Evolutionary conservation across 2,888 invertebrate species (phyloP).

Genomic region (Slavum lentiscoides): DNA sequence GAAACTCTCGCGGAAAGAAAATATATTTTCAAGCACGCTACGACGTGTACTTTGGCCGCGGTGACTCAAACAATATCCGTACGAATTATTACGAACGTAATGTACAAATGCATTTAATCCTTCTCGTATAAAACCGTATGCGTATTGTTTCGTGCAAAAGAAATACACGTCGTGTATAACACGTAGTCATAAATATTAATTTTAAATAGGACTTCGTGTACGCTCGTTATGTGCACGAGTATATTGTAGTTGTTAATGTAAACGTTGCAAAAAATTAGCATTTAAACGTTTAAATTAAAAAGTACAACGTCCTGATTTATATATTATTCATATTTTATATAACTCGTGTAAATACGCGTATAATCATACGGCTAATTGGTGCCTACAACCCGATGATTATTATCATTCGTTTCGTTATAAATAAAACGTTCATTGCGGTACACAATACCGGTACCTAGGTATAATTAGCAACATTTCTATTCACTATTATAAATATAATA

Average conservation of each 20-base stretch:
- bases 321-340: no score
- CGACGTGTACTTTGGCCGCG: no score
- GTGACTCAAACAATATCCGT: no score
- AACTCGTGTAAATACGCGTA: not conserved
- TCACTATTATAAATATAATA: no score
- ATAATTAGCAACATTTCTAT: no score
- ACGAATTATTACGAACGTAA: not conserved
- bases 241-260: no score
- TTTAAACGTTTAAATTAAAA: not conserved
- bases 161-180: no score
- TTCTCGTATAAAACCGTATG: not conserved
- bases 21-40: no score
- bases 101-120: not conserved
- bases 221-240: no score
- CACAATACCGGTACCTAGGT: no score
- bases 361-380: not conserved
- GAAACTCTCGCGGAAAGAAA: no score
- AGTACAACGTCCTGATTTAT: no score
- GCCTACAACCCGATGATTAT: constrained; percentile 14
- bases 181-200: constrained; percentile 27
- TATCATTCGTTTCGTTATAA: not conserved
- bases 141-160: not conserved
- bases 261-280: constrained; percentile 15
- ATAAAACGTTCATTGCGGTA: not conserved
- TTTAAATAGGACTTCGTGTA: not conserved